Evolutionary conservation across 2,797 vertebrate species (phyloP).

Genomic region (Simalia tracyae): DNA sequence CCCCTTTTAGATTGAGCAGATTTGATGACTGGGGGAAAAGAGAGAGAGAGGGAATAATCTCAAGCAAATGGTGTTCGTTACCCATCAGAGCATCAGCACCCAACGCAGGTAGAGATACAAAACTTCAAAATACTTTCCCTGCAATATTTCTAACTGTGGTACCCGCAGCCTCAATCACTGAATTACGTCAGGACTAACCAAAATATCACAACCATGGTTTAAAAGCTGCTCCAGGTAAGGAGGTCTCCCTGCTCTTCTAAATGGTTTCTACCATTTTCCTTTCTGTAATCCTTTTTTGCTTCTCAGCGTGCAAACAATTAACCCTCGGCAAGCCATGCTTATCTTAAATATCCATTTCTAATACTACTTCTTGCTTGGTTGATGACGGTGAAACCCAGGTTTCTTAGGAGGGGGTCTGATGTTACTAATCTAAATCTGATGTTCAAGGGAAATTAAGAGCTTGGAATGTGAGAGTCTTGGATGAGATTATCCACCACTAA

Average conservation of each 20-base stretch:
- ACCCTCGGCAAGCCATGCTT: not conserved
- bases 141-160: constrained; percentile 45
- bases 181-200: constrained; percentile 45
- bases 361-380: too few species aligned
- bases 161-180: rapidly evolving
- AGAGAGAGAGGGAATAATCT: constrained; percentile 55
- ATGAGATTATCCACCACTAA: too few species aligned
- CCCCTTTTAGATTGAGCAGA: constrained; percentile 60
- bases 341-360: not conserved
- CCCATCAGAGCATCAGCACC: constrained; percentile 38
- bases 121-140: constrained; percentile 49
- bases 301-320: not conserved
- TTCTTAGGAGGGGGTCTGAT: not conserved
- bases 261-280: not conserved
- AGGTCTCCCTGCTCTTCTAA: constrained; percentile 9
- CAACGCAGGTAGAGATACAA: constrained; percentile 35
- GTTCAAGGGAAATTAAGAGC: not conserved
- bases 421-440: not conserved
- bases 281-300: not conserved
- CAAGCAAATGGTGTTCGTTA: constrained; percentile 61
- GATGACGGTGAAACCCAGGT: not conserved
- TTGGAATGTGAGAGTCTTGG: too few species aligned
- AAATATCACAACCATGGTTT: constrained; percentile 49
- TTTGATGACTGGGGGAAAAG: constrained; percentile 38
- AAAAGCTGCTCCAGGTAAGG: constrained; percentile 30